Evolutionary conservation across 2,113 vertebrate species (phyloP).

Genomic region (Sturnira hondurensis): DNA sequence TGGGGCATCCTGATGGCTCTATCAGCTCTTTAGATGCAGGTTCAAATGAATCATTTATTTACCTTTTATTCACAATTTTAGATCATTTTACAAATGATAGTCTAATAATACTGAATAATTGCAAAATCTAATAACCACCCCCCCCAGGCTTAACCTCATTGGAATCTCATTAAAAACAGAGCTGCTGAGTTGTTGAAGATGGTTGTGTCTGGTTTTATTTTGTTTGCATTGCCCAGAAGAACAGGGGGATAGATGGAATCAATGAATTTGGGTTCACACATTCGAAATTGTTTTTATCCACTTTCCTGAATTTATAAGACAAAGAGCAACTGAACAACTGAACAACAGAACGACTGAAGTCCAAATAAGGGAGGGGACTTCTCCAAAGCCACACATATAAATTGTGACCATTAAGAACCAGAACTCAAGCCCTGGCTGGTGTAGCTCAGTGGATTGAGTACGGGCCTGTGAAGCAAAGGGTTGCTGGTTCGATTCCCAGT

Average conservation of each 20-base stretch:
- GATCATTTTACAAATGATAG: slow-evolving; percentile 51
- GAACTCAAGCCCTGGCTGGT: neutral
- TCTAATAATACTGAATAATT: slow-evolving; percentile 61
- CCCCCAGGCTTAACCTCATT: slow-evolving; percentile 51
- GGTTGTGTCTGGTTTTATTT: slow-evolving; percentile 32
- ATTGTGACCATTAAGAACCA: neutral
- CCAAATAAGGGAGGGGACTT: neutral
- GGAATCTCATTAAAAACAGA: slow-evolving; percentile 60
- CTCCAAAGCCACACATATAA: neutral
- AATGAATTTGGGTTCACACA: neutral
- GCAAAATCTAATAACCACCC: slow-evolving; percentile 55
- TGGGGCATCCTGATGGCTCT: neutral
- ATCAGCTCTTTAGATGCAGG: neutral
- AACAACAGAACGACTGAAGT: neutral
- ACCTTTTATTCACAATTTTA: slow-evolving; percentile 45
- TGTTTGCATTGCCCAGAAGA: neutral
- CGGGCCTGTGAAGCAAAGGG: too few relatives aligned
- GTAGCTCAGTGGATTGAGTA: too few relatives aligned
- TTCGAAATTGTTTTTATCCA: neutral
- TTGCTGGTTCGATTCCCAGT: too few relatives aligned
- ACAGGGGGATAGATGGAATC: neutral
- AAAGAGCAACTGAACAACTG: neutral
- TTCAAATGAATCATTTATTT: slow-evolving; percentile 50
- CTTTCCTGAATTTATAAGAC: neutral
- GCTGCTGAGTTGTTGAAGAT: slow-evolving; percentile 37